A percentile compares a stretch with the other conserved stretches of the same genome.
Evolutionary conservation across 2,113 vertebrate species (phyloP).

Genomic region (Nibea albiflora): DNA sequence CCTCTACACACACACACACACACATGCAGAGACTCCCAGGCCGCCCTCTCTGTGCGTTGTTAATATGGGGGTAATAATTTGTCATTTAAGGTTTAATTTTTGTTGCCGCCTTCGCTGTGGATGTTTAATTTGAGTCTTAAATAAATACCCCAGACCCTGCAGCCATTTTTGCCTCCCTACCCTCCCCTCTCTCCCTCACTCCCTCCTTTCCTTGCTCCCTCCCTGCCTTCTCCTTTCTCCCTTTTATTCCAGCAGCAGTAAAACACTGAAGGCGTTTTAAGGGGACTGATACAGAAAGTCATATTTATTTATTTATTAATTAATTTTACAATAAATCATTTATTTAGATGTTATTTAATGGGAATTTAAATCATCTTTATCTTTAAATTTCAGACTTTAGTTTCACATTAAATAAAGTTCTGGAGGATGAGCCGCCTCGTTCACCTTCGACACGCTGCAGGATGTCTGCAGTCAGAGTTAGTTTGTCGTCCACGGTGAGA

Average conservation of each 20-base stretch:
- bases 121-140: conserved; percentile 93
- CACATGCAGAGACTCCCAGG: neutral
- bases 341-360: too few species aligned
- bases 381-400: too few species aligned
- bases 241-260: conserved; percentile 78
- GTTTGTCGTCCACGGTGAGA: conserved; percentile 33
- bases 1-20: neutral
- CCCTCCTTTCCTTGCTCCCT: conserved; percentile 24
- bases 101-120: conserved; percentile 86
- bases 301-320: too few species aligned
- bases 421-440: conserved; percentile 77
- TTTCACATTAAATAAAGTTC: conserved; percentile 57
- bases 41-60: conserved; percentile 75
- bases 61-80: conserved; percentile 88
- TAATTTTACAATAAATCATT: too few species aligned
- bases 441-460: conserved; percentile 55
- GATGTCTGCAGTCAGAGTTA: conserved; percentile 16
- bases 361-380: too few species aligned
- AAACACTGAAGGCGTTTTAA: conserved; percentile 78
- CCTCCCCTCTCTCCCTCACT: conserved; percentile 62
- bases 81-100: conserved; percentile 92
- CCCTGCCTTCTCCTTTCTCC: conserved; percentile 54
- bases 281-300: too few species aligned
- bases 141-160: conserved; percentile 88
- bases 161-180: conserved; percentile 83